Conservation (phyloP, 2,888 invertebrate genomes). For the Pseudeuparius sepicola region DNA sequence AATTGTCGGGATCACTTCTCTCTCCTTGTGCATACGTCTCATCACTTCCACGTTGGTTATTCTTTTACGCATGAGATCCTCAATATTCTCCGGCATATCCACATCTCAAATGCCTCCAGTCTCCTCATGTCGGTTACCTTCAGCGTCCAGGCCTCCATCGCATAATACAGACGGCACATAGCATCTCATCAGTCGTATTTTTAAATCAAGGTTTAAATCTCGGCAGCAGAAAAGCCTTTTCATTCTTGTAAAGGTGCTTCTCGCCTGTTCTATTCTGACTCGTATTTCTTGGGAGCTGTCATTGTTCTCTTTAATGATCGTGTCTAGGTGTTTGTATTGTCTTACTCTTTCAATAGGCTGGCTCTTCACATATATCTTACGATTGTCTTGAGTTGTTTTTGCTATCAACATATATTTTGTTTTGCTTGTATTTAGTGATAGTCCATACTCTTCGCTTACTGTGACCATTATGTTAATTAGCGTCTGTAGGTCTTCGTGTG, state of each 20-base stretch:
- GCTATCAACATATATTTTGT: conserved; percentile 3
- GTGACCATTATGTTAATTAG: neutral
- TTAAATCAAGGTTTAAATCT: conserved; percentile 12
- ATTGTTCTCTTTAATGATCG: conserved; percentile 9
- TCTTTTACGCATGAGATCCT: conserved; percentile 11
- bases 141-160: conserved; percentile 5
- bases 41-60: conserved; percentile 11
- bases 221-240: conserved; percentile 13
- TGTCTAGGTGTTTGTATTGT: conserved; percentile 11
- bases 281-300: conserved; percentile 14
- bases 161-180: conserved; percentile 10
- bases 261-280: conserved; percentile 12
- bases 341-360: conserved; percentile 7
- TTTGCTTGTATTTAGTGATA: conserved; percentile 3
- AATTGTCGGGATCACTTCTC: conserved; percentile 9
- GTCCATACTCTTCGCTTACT: conserved; percentile 2
- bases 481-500: neutral
- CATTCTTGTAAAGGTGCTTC: conserved; percentile 13
- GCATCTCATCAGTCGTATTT: conserved; percentile 10
- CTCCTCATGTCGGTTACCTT: conserved; percentile 6
- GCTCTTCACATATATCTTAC: conserved; percentile 3
- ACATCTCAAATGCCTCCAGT: conserved; percentile 6
- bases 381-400: neutral
- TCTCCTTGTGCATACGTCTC: conserved; percentile 6
- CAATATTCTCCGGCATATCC: conserved; percentile 11